These are phyloP conservation scores for Muscicapa striata DNA, from an alignment of 2,797 vertebrate genomes.

Conservation along the genomic window DNA sequence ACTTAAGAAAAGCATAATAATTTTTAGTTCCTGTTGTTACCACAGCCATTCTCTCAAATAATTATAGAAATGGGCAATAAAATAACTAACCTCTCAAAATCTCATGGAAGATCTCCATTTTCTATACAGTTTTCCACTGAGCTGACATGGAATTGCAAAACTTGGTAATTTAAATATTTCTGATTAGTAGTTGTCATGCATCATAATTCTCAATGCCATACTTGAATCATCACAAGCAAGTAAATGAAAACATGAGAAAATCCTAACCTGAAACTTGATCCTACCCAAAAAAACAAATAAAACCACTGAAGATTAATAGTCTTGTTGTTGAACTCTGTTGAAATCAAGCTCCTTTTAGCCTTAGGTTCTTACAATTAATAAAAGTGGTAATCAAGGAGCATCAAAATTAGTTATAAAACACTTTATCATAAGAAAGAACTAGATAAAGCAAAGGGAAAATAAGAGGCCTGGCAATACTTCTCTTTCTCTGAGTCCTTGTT, in stretches of 20 bases:
- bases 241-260: neutral
- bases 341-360: neutral
- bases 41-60: neutral
- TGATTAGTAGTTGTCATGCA: neutral
- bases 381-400: neutral
- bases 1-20: neutral
- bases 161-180: neutral
- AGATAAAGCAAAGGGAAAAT: neutral
- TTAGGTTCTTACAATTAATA: neutral
- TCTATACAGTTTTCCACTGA: neutral
- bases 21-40: neutral
- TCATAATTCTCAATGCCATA: neutral
- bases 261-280: neutral
- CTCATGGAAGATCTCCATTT: neutral
- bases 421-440: neutral
- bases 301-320: neutral
- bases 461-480: neutral
- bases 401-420: neutral
- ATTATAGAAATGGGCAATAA: neutral
- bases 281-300: neutral
- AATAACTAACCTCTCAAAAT: neutral
- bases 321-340: neutral
- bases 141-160: neutral
- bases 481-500: neutral
- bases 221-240: neutral